Evolutionary conservation across 2,888 invertebrate species (phyloP), one percentile per base, ranked within the genome.

Genomic region (Parnassius glacialis): DNA sequence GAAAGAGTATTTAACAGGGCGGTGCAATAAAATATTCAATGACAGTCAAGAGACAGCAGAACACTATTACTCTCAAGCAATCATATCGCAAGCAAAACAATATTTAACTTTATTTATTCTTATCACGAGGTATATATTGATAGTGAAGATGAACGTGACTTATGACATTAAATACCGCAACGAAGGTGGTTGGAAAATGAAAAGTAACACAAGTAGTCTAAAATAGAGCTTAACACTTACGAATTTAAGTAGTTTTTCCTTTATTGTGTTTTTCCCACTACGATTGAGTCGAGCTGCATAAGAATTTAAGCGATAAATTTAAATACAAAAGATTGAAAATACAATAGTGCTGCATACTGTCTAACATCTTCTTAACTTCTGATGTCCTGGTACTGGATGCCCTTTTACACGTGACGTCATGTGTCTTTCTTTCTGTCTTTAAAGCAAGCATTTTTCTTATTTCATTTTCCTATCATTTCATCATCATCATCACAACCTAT

Each of bases 401-500:
- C 84, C 85, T 83, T 85, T 59, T 84, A 75, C 85, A 84, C 84
- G 85, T 87, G 88, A 87, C 87, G 86, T 86, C 86, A 84, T 74
- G 70, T 67, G n/a, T n/a, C n/a, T n/a, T n/a, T n/a, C n/a, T n/a
- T n/a, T n/a, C n/a, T n/a, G n/a, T n/a, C n/a, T n/a, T n/a, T n/a
- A n/a, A n/a, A n/a, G n/a, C n/a, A n/a, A n/a, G n/a, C n/a, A n/a
- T n/a, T n/a, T n/a, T n/a, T n/a, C n/a, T n/a, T n/a, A n/a, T n/a
- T n/a, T n/a, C n/a, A n/a, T n/a, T n/a, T n/a, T n/a, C n/a, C n/a
- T n/a, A n/a, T n/a, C n/a, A n/a, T n/a, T n/a, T n/a, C n/a, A n/a
- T n/a, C n/a, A n/a, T n/a, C n/a, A n/a, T n/a, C n/a, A n/a, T n/a
- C n/a, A n/a, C n/a, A n/a, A n/a, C n/a, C n/a, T n/a, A n/a, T n/a